These are phyloP conservation scores for Loriculus beryllinus DNA, from an alignment of 2,797 vertebrate species.

Conservation along the genomic window DNA sequence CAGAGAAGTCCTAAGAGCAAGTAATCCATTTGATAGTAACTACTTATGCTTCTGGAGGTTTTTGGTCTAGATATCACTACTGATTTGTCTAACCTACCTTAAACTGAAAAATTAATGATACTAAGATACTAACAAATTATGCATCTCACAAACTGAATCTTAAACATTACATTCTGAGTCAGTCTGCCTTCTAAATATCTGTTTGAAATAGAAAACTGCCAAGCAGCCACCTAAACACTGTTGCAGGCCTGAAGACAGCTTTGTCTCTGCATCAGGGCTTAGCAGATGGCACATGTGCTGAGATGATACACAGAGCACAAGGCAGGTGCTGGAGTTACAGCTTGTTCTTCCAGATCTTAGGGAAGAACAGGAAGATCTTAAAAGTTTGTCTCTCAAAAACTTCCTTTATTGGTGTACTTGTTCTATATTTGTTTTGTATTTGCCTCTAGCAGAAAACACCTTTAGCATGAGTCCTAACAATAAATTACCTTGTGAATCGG, in stretches of 20 bases:
- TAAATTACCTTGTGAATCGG: neutral
- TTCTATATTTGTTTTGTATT: neutral
- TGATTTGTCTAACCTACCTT: neutral
- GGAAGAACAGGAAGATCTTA: neutral
- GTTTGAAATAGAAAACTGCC: neutral
- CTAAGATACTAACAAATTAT: neutral
- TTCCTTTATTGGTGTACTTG: neutral
- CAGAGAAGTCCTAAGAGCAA: neutral
- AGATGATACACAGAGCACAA: neutral
- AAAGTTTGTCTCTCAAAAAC: neutral
- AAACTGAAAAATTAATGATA: neutral
- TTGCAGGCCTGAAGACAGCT: neutral
- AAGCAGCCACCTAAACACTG: neutral
- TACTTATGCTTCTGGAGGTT: neutral
- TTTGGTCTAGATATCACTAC: neutral
- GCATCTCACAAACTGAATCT: neutral
- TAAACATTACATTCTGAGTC: neutral
- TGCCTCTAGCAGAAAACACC: neutral
- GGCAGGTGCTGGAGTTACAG: neutral
- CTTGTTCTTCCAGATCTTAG: neutral
- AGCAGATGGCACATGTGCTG: neutral
- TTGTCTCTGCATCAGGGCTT: neutral
- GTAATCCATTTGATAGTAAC: too few relatives aligned
- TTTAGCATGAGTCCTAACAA: neutral
- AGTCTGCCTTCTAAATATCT: neutral